Base-by-base conservation (phyloP, 2,888 invertebrate genomes). In the Drosophila koepferae region DNA sequence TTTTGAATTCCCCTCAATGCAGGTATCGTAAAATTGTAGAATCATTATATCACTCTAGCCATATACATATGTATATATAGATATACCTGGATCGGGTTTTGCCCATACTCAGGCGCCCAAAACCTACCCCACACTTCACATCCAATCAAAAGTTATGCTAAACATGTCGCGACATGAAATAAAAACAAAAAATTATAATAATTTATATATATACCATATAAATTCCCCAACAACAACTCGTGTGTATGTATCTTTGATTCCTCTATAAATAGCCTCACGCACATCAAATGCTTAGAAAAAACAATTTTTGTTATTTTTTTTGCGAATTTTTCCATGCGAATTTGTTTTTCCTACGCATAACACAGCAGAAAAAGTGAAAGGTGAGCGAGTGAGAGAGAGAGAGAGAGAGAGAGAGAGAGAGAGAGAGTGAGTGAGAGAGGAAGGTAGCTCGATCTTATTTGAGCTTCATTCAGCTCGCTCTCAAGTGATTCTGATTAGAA, bases 311-410 rank as follows among this genome's bases (percentile, higher is more conserved):
- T 23, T 23, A 16, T 34, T 43, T 10, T 82, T 64, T 82, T 80
- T 69, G 78, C 81, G 58, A 86, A 88, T 81, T 86, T 81, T 82
- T 80, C 73, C 72, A 72, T 68, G 55, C 41, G 69, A 69, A 49
- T 44, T 54, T 43, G 20, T 40, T 59, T 53, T 53, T 77, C 51
- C 44, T 69, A 36, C 73, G 66, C 75, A 51, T 51, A 36, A 55
- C 66, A 28, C 28, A 28, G 28, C 77, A 6, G 34, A 31, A 58
- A 56, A 41, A 46, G 58, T 31, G 53, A 34, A 31, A 23, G 48
- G 44, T 44, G 34, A 10, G 16, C 16, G 20, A 16, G 16, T 3
- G n/a, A 23, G 36, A 0, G 23, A 34, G 18, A 41, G 41, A 41
- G 7, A n/a, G 9, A n/a, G 8, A 23, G 3, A 23, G 23, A 16